Evolutionary conservation across 2,113 vertebrate species (phyloP).

Genomic region (Siphamia tubifer): DNA sequence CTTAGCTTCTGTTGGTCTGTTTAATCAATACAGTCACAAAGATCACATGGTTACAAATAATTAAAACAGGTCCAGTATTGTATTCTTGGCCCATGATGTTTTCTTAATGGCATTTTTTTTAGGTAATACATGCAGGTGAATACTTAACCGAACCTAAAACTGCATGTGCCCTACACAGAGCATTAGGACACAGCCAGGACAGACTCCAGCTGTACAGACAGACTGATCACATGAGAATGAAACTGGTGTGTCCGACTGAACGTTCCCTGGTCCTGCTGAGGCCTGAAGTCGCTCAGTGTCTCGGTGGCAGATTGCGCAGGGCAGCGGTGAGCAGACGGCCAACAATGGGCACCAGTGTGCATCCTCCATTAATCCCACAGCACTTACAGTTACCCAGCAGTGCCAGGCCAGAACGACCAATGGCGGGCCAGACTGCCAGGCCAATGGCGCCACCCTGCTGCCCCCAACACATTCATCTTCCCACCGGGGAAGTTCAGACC

Average conservation of each 20-base stretch:
- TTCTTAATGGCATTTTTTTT: too few relatives aligned
- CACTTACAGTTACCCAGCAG: constrained; percentile 64
- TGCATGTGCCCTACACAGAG: constrained; percentile 15
- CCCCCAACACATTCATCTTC: constrained; percentile 71
- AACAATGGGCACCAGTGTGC: constrained; percentile 71
- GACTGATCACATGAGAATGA: constrained; percentile 20
- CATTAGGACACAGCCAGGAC: constrained; percentile 1
- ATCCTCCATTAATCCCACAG: constrained; percentile 70
- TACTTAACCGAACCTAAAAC: not conserved
- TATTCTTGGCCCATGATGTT: not conserved
- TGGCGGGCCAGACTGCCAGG: constrained; percentile 45
- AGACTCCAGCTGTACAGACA: not conserved
- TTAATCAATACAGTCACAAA: too few relatives aligned
- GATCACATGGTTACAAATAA: too few relatives aligned
- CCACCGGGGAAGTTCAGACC: constrained; percentile 56
- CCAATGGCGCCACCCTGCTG: constrained; percentile 60
- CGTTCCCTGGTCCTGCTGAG: constrained; percentile 39
- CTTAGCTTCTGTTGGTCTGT: too few relatives aligned
- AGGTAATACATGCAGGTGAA: not conserved
- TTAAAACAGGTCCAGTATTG: too few relatives aligned
- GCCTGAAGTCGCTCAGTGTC: constrained; percentile 48
- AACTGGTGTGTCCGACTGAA: not conserved
- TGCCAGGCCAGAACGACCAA: constrained; percentile 59
- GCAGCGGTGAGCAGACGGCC: constrained; percentile 56
- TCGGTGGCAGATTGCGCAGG: constrained; percentile 65